Percentiles rank a stretch among this genome's conserved stretches.
phyloP scores from a whole-genome alignment of 2,888 invertebrate genomes.

The Hyposoter didymator region DNA sequence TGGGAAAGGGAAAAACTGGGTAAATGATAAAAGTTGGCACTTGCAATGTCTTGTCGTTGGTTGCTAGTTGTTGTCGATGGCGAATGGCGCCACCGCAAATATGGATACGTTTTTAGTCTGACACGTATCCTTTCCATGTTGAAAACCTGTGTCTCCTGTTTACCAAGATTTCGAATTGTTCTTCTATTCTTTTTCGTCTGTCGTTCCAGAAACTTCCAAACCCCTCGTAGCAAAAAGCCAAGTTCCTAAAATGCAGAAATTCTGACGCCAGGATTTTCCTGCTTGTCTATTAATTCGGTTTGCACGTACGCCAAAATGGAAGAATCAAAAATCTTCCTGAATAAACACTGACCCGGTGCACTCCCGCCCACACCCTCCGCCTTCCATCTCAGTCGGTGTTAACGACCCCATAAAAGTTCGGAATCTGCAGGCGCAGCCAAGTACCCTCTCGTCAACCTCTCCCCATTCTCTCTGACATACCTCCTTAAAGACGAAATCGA shows the following conservation, averaged over 20 bases:
- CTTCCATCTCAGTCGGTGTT: conserved; percentile 78
- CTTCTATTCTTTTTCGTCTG: conserved; percentile 20
- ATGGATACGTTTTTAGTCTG: conserved; percentile 21
- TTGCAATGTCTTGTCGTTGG: conserved; percentile 57
- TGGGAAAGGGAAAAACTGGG: conserved; percentile 17
- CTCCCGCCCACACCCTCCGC: conserved; percentile 66
- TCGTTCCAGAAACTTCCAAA: neutral
- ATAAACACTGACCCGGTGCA: conserved; percentile 26
- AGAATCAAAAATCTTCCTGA: neutral
- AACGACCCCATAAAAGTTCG: conserved; percentile 81
- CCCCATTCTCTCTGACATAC: conserved; percentile 11
- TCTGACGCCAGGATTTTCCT: conserved; percentile 42
- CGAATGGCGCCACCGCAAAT: conserved; percentile 54
- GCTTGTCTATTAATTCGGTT: conserved; percentile 50
- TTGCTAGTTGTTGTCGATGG: conserved; percentile 13
- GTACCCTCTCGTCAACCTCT: conserved; percentile 51
- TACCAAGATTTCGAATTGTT: conserved; percentile 23
- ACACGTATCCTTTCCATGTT: neutral
- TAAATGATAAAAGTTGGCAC: conserved; percentile 69
- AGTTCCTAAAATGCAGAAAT: conserved; percentile 31
- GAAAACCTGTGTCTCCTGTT: conserved; percentile 9
- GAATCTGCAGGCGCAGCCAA: conserved; percentile 75
- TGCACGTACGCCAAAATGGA: conserved; percentile 68
- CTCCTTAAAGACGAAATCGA: conserved; percentile 44
- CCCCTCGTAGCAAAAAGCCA: conserved; percentile 13